phyloP scores from a whole-genome alignment of 2,797 vertebrate species.

The Neosalanx taihuensis region DNA sequence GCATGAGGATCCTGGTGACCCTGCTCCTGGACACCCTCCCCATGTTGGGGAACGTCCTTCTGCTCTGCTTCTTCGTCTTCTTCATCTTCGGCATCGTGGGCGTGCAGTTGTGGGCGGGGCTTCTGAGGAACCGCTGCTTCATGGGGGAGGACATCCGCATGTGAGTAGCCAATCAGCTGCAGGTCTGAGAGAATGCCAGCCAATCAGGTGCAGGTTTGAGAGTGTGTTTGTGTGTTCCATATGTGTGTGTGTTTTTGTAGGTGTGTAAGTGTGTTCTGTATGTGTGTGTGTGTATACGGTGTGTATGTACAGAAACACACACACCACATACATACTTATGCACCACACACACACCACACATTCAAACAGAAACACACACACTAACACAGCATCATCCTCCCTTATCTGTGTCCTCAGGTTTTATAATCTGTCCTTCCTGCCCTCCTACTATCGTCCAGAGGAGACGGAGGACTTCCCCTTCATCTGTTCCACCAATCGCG shows the following conservation, averaged over 20 bases:
- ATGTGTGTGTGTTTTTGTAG: too few species aligned
- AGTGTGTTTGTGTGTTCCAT: too few species aligned
- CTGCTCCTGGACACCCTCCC: constrained; percentile 94
- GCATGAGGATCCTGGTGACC: constrained; percentile 96
- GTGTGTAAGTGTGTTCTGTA: too few species aligned
- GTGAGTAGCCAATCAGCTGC: constrained; percentile 66
- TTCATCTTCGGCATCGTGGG: constrained; percentile 97
- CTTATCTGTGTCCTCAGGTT: constrained; percentile 64
- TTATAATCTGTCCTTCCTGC: constrained; percentile 87
- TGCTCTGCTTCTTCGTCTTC: constrained; percentile 97
- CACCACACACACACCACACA: constrained; percentile 20
- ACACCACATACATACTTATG: neutral
- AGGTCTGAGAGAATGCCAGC: too few species aligned
- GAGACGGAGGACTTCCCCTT: constrained; percentile 90
- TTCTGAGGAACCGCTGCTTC: constrained; percentile 94
- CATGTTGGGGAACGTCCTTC: constrained; percentile 94
- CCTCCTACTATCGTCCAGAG: constrained; percentile 85
- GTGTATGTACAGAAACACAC: neutral
- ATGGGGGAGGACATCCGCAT: constrained; percentile 83
- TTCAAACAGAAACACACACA: neutral
- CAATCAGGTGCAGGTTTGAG: too few species aligned
- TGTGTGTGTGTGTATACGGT: too few species aligned
- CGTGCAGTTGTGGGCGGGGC: constrained; percentile 94
- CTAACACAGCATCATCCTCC: neutral
- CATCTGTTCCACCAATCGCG: constrained; percentile 88